These are phyloP conservation scores for Hipposideros armiger DNA, from an alignment of 2,113 vertebrate genomes.

Conservation along the genomic window DNA sequence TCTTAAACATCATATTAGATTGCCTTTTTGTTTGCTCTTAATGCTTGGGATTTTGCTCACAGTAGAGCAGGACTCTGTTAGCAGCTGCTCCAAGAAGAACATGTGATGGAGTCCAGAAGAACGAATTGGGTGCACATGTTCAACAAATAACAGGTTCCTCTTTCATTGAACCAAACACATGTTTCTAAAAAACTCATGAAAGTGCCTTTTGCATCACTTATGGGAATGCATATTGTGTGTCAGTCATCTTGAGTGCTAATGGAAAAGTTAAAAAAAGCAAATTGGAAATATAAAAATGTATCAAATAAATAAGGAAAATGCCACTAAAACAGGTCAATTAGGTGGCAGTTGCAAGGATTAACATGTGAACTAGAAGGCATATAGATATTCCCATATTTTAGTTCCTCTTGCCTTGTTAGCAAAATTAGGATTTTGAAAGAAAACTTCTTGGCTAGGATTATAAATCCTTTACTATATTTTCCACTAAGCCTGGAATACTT, in stretches of 20 bases:
- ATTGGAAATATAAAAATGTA: slow-evolving; percentile 50
- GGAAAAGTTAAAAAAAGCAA: slow-evolving; percentile 13
- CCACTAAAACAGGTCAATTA: neutral
- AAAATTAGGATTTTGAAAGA: slow-evolving; percentile 61
- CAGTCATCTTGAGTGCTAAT: neutral
- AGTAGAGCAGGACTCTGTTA: neutral
- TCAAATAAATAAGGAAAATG: slow-evolving; percentile 14
- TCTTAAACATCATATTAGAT: neutral
- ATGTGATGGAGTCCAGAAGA: neutral
- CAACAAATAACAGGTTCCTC: neutral
- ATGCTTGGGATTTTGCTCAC: neutral
- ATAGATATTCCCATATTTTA: neutral
- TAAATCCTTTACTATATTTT: slow-evolving; percentile 53
- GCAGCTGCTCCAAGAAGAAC: neutral
- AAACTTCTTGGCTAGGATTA: slow-evolving; percentile 76
- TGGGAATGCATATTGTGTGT: slow-evolving; percentile 13
- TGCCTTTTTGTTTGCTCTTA: neutral
- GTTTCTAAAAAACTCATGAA: neutral
- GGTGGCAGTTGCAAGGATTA: neutral
- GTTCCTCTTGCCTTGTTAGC: slow-evolving; percentile 48
- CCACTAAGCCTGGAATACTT: neutral
- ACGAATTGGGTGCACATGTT: neutral
- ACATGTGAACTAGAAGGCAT: neutral
- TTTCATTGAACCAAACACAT: neutral
- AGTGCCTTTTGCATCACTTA: slow-evolving; percentile 49